Evolutionary conservation across 1,140 invertebrate genomes (phyloP), one percentile per base, ranked within the genome.

Genomic region (Diachasmimorpha longicaudata): DNA sequence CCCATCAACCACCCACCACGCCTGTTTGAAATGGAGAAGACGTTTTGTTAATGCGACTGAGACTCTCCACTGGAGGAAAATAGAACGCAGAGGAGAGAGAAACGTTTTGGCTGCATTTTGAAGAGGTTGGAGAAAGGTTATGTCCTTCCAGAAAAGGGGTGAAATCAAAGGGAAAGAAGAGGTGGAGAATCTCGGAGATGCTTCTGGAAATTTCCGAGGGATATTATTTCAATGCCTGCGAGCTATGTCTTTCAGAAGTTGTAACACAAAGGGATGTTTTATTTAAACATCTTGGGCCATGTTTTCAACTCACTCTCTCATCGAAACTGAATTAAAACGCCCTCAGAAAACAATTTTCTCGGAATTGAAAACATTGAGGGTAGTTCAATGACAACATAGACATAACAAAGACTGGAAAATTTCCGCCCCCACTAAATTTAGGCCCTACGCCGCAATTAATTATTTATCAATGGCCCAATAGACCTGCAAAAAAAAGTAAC

Each of bases 181-280:
- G 75, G 77, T 81, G 81, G 76, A 78, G 77, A 80, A 77, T 71
- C 72, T 78, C 63, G 77, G 76, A 75, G 78, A 81, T 82, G 44
- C 77, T 75, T 44, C 21, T 19, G 25, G 82, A 77, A 84, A 83
- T 84, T 81, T 84, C 78, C 68, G 77, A 79, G 77, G 76, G 81
- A 82, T 84, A 84, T 84, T 83, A 84, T 52, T 52, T 52, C 48
- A 52, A 52, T 52, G 48, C 16, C 48, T 52, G 48, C 48, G 48
- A 52, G 48, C 48, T 16, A 52, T 52, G 48, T n/a, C 48, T 52
- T 52, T 16, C 48, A 52, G 48, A 52, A 16, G 48, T 19, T 52
- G n/a, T 2, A 52, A 19, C 14, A 52, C 48, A 52, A 52, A 52
- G 48, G 16, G 16, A 52, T 52, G 48, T 52, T 52, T 52, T 52